Evolutionary conservation across 2,113 vertebrate species (phyloP).

Genomic region (Mixornis gularis): DNA sequence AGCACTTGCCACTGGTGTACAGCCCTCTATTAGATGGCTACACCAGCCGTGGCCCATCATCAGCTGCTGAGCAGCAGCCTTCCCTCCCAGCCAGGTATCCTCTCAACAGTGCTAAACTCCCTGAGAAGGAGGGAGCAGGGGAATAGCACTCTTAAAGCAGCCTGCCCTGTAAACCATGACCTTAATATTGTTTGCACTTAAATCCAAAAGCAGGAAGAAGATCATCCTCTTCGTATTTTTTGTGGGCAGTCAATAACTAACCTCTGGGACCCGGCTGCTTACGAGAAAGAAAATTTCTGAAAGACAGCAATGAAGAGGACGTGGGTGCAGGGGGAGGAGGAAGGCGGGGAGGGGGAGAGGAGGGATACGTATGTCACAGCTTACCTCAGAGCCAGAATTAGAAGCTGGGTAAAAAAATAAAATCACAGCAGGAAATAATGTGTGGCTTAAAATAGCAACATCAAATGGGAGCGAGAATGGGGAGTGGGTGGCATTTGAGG

Average conservation of each 20-base stretch:
- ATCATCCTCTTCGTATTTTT: neutral
- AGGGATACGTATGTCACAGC: slow-evolving; percentile 74
- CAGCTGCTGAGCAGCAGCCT: neutral
- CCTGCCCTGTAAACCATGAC: neutral
- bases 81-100: neutral
- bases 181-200: neutral
- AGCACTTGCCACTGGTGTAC: rapidly evolving
- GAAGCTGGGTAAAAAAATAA: slow-evolving; percentile 73
- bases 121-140: neutral
- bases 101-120: rapidly evolving
- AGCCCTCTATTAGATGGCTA: neutral
- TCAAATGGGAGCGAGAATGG: slow-evolving; percentile 69
- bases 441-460: slow-evolving; percentile 75
- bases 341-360: slow-evolving; percentile 38
- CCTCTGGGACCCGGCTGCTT: neutral
- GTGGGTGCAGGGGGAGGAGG: slow-evolving; percentile 46
- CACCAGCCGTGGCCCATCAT: rapidly evolving
- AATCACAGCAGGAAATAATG: slow-evolving; percentile 82
- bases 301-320: slow-evolving; percentile 3
- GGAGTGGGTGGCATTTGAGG: slow-evolving; percentile 72
- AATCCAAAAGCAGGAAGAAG: neutral
- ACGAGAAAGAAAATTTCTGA: neutral
- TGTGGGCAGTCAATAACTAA: neutral
- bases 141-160: neutral
- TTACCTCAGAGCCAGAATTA: slow-evolving; percentile 83